Base-by-base conservation (phyloP, 2,888 invertebrate species). In the Lochmaea capreae region DNA sequence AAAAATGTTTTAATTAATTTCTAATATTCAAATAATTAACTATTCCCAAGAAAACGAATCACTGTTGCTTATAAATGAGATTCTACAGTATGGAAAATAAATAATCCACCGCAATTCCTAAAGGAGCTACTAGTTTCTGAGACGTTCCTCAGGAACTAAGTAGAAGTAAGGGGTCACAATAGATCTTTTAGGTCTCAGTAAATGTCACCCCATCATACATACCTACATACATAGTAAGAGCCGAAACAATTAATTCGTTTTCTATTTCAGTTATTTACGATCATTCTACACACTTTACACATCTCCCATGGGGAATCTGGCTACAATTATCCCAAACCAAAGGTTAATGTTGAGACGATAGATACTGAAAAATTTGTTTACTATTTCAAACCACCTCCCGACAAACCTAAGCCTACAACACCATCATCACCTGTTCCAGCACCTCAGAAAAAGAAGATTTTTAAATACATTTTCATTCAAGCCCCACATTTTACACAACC, bases 401-500 rank as follows among this genome's bases (percentile, higher is more conserved):
- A 92, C 79, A 92, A 92, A 82, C 88, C 90, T 80, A 89, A 90
- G 79, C 89, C 90, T 65, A 89, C 89, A 75, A 90, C 92, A 79
- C 89, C 91, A 70, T 90, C 93, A 79, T 90, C 93, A 79, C 90
- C 90, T 22, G 89, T 91, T 0, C 92, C 93, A 63, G 92, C 93
- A 78, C 90, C 94, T 54, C 93, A 94, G 86, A 95, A 95, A 83
- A 94, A 95, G 87, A 58, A 22, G 10, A 11, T 58, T 22, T 95
- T 95, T 91, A 95, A 95, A 86, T 95, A 95, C 86, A 95, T 95
- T 88, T 95, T 95, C 91, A 95, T 95, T 88, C 95, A 95, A 90
- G 82, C 80, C 3, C 83, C 83, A 68, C 76, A 81, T 33, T 71
- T 80, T 18, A 94, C 94, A 67, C 90, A 94, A 74, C 94, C 94